These are phyloP conservation scores for Pocillopora meandrina DNA, from an alignment of 92 coral and sea anemone genomes.

Conservation along the genomic window DNA sequence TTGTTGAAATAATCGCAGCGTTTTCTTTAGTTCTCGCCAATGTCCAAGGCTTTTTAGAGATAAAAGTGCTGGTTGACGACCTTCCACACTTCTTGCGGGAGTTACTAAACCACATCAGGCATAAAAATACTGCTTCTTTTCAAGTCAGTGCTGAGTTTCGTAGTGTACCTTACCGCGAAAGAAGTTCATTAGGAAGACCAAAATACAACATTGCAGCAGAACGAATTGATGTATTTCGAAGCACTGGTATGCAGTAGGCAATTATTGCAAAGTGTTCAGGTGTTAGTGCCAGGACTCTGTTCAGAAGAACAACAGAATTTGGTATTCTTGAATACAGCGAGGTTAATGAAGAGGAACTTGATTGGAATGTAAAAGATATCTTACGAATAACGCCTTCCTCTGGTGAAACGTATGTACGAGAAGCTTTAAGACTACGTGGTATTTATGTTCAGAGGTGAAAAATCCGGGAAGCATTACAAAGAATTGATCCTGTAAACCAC, in stretches of 20 bases:
- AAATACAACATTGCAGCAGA: conserved; percentile 32
- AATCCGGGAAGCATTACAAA: no score
- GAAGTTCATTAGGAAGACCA: no score
- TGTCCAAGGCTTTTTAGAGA: no score
- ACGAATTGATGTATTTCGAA: conserved; percentile 47
- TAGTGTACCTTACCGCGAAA: conserved; percentile 20
- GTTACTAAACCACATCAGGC: no score
- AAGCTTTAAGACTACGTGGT: conserved; percentile 36
- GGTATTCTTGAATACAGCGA: not conserved
- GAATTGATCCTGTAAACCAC: conserved; percentile 26
- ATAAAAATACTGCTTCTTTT: no score
- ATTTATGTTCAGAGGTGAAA: not conserved
- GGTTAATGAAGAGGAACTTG: conserved; percentile 38
- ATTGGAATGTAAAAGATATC: not conserved
- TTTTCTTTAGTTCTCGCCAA: no score
- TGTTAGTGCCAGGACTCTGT: conserved; percentile 35
- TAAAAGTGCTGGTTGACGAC: no score
- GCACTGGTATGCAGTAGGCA: conserved; percentile 7
- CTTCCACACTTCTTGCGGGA: no score
- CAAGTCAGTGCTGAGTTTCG: not conserved
- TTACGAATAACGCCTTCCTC: conserved; percentile 48
- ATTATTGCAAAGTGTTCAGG: conserved; percentile 48
- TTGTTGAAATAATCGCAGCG: no score
- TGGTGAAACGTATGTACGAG: conserved; percentile 53
- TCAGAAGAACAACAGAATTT: conserved; percentile 49